A percentile compares a stretch with the other conserved stretches of the same genome.
phyloP scores from a whole-genome alignment of 23 tunicate species.

The Ascidia mentula region DNA sequence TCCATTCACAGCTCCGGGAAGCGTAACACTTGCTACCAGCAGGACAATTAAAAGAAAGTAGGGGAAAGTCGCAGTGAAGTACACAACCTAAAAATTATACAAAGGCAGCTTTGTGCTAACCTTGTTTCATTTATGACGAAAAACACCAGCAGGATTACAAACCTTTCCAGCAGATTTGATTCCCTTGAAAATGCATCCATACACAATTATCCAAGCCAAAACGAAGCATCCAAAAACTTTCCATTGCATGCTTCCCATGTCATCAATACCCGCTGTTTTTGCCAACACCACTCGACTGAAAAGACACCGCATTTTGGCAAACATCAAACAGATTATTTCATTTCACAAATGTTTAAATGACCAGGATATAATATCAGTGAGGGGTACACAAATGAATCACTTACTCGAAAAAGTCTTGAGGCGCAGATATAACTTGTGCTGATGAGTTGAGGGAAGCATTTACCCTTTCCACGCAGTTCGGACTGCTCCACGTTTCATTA shows the following conservation, averaged over 20 bases:
- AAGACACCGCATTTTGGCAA: too few relatives aligned
- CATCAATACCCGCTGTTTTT: constrained; percentile 75
- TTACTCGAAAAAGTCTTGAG: constrained; percentile 71
- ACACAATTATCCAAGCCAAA: constrained; percentile 81
- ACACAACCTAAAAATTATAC: constrained; percentile 51
- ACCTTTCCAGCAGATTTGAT: constrained; percentile 83
- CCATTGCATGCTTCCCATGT: constrained; percentile 84
- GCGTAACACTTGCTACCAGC: constrained; percentile 38
- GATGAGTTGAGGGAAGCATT: constrained; percentile 2
- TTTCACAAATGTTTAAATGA: too few relatives aligned
- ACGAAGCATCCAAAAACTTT: constrained; percentile 76
- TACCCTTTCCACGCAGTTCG: constrained; percentile 29
- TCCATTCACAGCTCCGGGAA: constrained; percentile 80
- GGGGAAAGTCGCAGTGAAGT: constrained; percentile 89
- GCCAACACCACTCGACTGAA: constrained; percentile 46
- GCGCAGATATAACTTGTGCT: constrained; percentile 20
- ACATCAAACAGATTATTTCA: too few relatives aligned
- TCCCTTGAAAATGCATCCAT: constrained; percentile 83
- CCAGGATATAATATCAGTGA: too few relatives aligned
- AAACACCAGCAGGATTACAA: too few relatives aligned
- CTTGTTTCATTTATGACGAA: too few relatives aligned
- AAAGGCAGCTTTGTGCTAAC: too few relatives aligned
- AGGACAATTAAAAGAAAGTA: constrained; percentile 70
- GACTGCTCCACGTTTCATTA: constrained; percentile 68
- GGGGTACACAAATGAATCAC: background rate